Percentiles rank a stretch among this genome's conserved stretches.
These are phyloP conservation scores for Tapera naevia DNA, from an alignment of 2,797 vertebrate species.

Conservation along the genomic window DNA sequence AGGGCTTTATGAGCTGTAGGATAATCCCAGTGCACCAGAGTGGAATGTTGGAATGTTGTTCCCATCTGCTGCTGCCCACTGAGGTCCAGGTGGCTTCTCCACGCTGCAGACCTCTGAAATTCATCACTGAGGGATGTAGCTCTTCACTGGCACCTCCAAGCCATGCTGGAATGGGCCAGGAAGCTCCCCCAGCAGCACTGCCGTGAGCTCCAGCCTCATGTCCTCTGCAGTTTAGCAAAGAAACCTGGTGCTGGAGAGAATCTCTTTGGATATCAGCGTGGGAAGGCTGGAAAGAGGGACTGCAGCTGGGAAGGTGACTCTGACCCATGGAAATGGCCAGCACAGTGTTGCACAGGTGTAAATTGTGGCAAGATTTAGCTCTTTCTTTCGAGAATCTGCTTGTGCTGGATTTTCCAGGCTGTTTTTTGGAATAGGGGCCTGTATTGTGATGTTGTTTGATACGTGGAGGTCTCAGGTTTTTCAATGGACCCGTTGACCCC, in stretches of 20 bases:
- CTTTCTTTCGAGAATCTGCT: neutral
- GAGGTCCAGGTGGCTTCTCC: neutral
- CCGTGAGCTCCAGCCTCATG: neutral
- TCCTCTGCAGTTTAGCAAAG: neutral
- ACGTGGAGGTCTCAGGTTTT: neutral
- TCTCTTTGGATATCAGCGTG: neutral
- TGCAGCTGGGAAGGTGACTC: neutral
- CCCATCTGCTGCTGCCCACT: neutral
- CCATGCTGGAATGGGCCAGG: neutral
- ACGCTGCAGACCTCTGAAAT: neutral
- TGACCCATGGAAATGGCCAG: neutral
- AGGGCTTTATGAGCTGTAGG: neutral
- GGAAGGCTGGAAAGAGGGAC: neutral
- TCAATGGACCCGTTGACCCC: neutral
- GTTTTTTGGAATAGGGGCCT: rapidly evolving
- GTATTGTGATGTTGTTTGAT: rapidly evolving
- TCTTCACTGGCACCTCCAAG: neutral
- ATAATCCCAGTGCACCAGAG: neutral
- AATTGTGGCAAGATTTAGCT: rapidly evolving
- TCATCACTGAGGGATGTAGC: rapidly evolving
- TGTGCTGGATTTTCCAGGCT: neutral
- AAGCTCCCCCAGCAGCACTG: neutral
- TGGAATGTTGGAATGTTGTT: rapidly evolving
- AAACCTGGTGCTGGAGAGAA: neutral
- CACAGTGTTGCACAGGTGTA: rapidly evolving